phyloP scores from a whole-genome alignment of 1,140 invertebrate species.

The Euwallacea fornicatus region DNA sequence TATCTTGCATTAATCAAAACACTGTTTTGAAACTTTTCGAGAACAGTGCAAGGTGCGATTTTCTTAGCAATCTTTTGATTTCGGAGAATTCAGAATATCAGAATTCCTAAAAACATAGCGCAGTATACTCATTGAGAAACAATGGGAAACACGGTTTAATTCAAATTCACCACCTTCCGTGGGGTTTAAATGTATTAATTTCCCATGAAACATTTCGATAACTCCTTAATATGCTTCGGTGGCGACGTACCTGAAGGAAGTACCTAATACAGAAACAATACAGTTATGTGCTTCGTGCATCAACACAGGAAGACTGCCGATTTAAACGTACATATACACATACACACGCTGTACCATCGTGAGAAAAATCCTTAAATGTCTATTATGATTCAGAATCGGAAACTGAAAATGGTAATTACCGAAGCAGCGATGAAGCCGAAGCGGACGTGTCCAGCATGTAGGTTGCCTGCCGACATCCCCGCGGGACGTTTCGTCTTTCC shows the following conservation, averaged over 20 bases:
- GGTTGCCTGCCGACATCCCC: conserved; percentile 21
- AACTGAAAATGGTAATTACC: conserved; percentile 45
- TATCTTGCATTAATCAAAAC: too few species aligned
- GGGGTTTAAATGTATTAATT: background rate
- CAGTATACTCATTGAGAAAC: too few species aligned
- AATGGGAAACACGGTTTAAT: too few species aligned
- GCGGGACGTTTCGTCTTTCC: conserved; percentile 22
- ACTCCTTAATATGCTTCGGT: background rate
- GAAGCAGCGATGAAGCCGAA: conserved; percentile 41
- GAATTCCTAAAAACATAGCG: too few species aligned
- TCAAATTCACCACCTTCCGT: background rate
- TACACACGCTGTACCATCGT: conserved; percentile 24
- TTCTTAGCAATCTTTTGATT: too few species aligned
- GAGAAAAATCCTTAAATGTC: conserved; percentile 40
- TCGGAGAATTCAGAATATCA: too few species aligned
- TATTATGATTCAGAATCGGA: conserved; percentile 44
- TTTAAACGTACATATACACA: background rate
- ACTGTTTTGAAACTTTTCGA: too few species aligned
- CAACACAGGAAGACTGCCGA: background rate
- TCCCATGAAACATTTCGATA: background rate
- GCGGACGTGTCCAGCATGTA: conserved; percentile 41
- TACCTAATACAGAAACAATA: background rate
- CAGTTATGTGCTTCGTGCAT: background rate
- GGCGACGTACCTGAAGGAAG: background rate
- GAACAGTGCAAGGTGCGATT: too few species aligned